A percentile compares a stretch with the other conserved stretches of the same genome.
Evolutionary conservation across 2,888 invertebrate genomes (phyloP).

Genomic region (Lithodes maja): DNA sequence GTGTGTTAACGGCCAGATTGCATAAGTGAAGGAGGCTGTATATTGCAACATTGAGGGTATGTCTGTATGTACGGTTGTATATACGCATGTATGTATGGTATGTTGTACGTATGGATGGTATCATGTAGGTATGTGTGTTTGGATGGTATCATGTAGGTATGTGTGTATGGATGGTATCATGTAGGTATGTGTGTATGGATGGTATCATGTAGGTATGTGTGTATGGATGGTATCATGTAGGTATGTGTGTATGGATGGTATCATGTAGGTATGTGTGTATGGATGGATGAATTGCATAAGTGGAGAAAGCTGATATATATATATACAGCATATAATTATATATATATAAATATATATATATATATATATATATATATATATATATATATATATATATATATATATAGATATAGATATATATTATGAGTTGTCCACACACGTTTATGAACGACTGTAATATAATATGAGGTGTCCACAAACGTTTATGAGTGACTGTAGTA

Average conservation of each 20-base stretch:
- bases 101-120: slow-evolving; percentile 17
- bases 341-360: not conserved
- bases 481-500: too few relatives aligned
- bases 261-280: not conserved
- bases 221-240: not conserved
- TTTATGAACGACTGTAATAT: too few relatives aligned
- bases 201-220: not conserved
- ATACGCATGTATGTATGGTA: not conserved
- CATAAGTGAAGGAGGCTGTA: too few relatives aligned
- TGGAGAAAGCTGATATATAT: not conserved
- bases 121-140: not conserved
- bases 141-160: not conserved
- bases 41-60: too few relatives aligned
- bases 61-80: too few relatives aligned
- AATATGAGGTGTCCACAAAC: too few relatives aligned
- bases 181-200: not conserved
- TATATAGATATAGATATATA: slow-evolving; percentile 15
- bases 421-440: not conserved
- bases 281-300: not conserved
- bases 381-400: slow-evolving; percentile 26
- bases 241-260: not conserved
- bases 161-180: not conserved
- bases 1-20: too few relatives aligned
- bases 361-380: slow-evolving; percentile 8
- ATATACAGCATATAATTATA: not conserved